A percentile compares a stretch with the other conserved stretches of the same genome.
These are phyloP conservation scores for Dasypolia templi DNA, from an alignment of 2,888 invertebrate genomes.

Conservation along the genomic window DNA sequence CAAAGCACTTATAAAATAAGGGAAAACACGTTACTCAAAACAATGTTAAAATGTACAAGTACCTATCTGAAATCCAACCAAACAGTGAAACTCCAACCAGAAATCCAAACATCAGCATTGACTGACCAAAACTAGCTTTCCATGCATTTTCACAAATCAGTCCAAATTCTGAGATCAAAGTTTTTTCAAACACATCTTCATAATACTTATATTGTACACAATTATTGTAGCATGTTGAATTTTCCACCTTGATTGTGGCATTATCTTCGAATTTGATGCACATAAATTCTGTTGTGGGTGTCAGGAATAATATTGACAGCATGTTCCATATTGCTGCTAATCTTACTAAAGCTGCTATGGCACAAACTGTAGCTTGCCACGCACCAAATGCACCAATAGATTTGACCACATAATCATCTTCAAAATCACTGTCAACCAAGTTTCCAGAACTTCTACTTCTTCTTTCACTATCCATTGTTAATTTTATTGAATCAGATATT, in stretches of 20 bases:
- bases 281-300: slow-evolving; percentile 71
- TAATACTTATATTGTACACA: slow-evolving; percentile 74
- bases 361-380: slow-evolving; percentile 76
- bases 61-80: slow-evolving; percentile 83
- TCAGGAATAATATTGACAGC: slow-evolving; percentile 75
- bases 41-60: not conserved
- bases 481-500: slow-evolving; percentile 22
- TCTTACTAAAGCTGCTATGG: slow-evolving; percentile 70
- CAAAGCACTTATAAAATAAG: too few relatives aligned
- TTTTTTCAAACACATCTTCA: slow-evolving; percentile 72
- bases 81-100: slow-evolving; percentile 75
- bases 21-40: too few relatives aligned
- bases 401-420: slow-evolving; percentile 77
- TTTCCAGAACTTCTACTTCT: slow-evolving; percentile 52
- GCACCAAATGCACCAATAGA: slow-evolving; percentile 77
- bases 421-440: slow-evolving; percentile 49
- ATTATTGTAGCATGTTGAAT: slow-evolving; percentile 74
- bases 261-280: slow-evolving; percentile 70
- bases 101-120: slow-evolving; percentile 78
- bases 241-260: slow-evolving; percentile 54
- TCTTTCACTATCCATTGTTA: slow-evolving; percentile 62
- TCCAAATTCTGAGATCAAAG: slow-evolving; percentile 75
- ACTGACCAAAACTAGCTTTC: slow-evolving; percentile 77
- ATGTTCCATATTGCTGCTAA: slow-evolving; percentile 75
- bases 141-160: slow-evolving; percentile 77